Percentiles rank a stretch among this genome's conserved stretches.
phyloP scores from a whole-genome alignment of 2,888 invertebrate genomes.

The Scaptomyza caliginosa region DNA sequence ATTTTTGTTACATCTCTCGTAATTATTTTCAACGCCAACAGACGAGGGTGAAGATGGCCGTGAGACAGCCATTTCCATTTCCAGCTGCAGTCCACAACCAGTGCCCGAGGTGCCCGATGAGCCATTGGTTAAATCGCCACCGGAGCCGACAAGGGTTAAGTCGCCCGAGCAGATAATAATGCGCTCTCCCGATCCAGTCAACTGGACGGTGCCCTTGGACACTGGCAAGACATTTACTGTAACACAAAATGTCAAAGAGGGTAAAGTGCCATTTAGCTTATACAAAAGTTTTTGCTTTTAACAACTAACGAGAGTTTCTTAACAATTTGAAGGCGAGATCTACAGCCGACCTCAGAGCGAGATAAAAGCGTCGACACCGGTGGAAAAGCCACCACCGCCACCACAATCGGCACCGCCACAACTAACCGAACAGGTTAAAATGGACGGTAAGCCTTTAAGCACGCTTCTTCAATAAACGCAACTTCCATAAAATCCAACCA shows the following conservation, averaged over 20 bases:
- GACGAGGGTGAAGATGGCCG: conserved; percentile 82
- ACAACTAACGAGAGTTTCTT: neutral
- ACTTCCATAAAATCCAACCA: conserved; percentile 64
- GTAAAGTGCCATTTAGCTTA: conserved; percentile 81
- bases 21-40: conserved; percentile 59
- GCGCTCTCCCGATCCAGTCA: conserved; percentile 96
- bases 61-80: conserved; percentile 82
- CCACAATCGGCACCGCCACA: conserved; percentile 89
- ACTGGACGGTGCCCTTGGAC: conserved; percentile 97
- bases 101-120: conserved; percentile 84
- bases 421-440: conserved; percentile 86
- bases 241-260: conserved; percentile 94
- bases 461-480: conserved; percentile 81
- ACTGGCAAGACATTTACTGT: conserved; percentile 97
- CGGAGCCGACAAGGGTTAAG: conserved; percentile 96
- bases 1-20: conserved; percentile 14
- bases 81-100: conserved; percentile 83
- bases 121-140: conserved; percentile 95
- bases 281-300: neutral
- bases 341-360: conserved; percentile 94
- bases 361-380: conserved; percentile 90
- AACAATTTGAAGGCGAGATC: conserved; percentile 87
- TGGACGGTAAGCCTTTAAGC: conserved; percentile 85
- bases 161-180: conserved; percentile 96
- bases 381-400: conserved; percentile 87